Percentiles rank a stretch among this genome's conserved stretches.
Evolutionary conservation across 1,140 invertebrate species (phyloP).

Genomic region (fruit fly (Drosophila melanogaster)): DNA sequence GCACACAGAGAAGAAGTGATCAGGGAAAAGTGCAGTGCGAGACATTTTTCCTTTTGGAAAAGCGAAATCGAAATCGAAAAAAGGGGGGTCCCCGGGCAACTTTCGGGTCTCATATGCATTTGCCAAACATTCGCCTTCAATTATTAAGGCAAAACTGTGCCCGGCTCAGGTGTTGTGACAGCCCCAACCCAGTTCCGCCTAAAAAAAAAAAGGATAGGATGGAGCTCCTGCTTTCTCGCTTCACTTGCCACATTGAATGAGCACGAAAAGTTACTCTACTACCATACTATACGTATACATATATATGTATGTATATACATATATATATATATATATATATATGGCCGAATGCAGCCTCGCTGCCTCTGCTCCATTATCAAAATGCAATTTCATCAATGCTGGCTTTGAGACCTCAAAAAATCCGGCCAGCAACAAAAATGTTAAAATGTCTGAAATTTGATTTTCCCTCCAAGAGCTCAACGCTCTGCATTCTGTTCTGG

Average conservation of each 20-base stretch:
- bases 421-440: slow-evolving; percentile 50
- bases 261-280: slow-evolving; percentile 38
- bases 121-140: slow-evolving; percentile 38
- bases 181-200: not conserved
- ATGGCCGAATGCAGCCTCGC: not conserved
- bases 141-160: slow-evolving; percentile 46
- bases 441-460: slow-evolving; percentile 72
- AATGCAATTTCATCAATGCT: slow-evolving; percentile 72
- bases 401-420: slow-evolving; percentile 60
- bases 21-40: slow-evolving; percentile 8
- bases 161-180: slow-evolving; percentile 42
- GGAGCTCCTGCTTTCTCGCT: slow-evolving; percentile 56
- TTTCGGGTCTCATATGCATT: slow-evolving; percentile 37
- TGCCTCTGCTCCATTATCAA: slow-evolving; percentile 58
- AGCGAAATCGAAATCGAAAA: slow-evolving; percentile 2
- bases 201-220: slow-evolving; percentile 16
- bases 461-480: slow-evolving; percentile 53
- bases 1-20: slow-evolving; percentile 17
- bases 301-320: no score
- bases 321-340: slow-evolving; percentile 2
- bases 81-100: not conserved
- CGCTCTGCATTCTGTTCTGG: slow-evolving; percentile 23
- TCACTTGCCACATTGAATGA: slow-evolving; percentile 57
- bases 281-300: not conserved
- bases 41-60: slow-evolving; percentile 26